phyloP scores from a whole-genome alignment of 2,113 vertebrate species.

The Mugil cephalus region DNA sequence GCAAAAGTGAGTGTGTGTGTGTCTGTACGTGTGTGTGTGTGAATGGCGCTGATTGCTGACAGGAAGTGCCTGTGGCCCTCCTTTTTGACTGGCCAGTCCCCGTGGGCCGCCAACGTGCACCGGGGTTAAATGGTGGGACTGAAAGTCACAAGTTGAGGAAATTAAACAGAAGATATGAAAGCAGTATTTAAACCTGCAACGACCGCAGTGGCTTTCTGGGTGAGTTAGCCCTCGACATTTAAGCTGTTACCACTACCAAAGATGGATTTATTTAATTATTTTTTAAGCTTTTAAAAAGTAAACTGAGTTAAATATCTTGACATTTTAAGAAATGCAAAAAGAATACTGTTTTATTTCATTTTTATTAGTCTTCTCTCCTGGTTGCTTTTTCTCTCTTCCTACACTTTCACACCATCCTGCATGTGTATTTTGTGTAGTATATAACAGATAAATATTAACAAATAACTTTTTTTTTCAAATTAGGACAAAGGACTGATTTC shows the following conservation, averaged over 20 bases:
- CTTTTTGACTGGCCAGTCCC: slow-evolving; percentile 56
- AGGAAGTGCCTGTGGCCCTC: slow-evolving; percentile 55
- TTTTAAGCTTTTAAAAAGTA: too few species aligned
- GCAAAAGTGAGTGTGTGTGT: slow-evolving; percentile 5
- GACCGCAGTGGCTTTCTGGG: not conserved
- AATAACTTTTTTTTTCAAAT: too few species aligned
- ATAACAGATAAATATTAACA: too few species aligned
- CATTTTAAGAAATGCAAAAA: too few species aligned
- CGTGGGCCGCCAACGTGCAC: slow-evolving; percentile 17
- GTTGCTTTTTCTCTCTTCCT: not conserved
- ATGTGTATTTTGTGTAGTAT: too few species aligned
- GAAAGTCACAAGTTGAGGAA: not conserved
- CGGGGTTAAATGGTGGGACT: slow-evolving; percentile 24
- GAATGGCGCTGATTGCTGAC: slow-evolving; percentile 39
- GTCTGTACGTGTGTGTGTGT: slow-evolving; percentile 9
- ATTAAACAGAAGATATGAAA: slow-evolving; percentile 18
- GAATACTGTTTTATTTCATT: not conserved
- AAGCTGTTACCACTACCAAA: too few species aligned
- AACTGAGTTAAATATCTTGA: too few species aligned
- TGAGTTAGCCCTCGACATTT: too few species aligned
- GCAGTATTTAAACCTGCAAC: not conserved
- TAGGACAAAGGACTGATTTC: too few species aligned
- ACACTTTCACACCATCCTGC: too few species aligned
- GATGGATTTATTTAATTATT: too few species aligned
- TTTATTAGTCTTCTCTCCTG: too few species aligned